Percentiles rank a stretch among this genome's conserved stretches.
Conservation (phyloP, 2,797 vertebrate genomes). For the Onychomys arenicola region DNA sequence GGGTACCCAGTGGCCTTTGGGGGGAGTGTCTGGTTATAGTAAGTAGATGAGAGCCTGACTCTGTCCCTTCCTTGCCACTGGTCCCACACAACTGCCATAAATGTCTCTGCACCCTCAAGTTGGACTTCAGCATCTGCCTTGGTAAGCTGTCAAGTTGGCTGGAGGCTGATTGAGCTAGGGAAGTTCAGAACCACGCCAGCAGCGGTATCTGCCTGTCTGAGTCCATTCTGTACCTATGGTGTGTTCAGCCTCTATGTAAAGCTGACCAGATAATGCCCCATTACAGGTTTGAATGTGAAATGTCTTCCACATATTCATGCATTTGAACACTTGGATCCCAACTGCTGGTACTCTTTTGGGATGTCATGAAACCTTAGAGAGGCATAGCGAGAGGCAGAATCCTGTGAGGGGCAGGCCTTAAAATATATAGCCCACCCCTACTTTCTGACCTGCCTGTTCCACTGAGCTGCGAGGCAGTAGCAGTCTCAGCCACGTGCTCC, state of each 20-base stretch:
- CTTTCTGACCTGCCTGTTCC: neutral
- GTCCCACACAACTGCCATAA: neutral
- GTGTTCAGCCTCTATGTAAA: neutral
- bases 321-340: neutral
- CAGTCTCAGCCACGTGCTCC: neutral
- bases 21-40: neutral
- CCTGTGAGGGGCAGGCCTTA: neutral
- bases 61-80: neutral
- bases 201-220: neutral
- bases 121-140: neutral
- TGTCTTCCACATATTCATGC: neutral
- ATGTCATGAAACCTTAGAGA: neutral
- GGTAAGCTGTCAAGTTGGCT: neutral
- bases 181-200: neutral
- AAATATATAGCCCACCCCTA: neutral
- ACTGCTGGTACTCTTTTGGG: neutral
- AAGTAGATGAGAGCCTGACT: neutral
- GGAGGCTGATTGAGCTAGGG: neutral
- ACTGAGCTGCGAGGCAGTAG: neutral
- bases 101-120: neutral
- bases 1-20: neutral
- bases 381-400: neutral
- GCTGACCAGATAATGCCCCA: neutral
- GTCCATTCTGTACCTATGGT: neutral
- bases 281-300: neutral